These are phyloP conservation scores for Crepidodera aurea DNA, from an alignment of 2,888 invertebrate genomes.

Conservation along the genomic window DNA sequence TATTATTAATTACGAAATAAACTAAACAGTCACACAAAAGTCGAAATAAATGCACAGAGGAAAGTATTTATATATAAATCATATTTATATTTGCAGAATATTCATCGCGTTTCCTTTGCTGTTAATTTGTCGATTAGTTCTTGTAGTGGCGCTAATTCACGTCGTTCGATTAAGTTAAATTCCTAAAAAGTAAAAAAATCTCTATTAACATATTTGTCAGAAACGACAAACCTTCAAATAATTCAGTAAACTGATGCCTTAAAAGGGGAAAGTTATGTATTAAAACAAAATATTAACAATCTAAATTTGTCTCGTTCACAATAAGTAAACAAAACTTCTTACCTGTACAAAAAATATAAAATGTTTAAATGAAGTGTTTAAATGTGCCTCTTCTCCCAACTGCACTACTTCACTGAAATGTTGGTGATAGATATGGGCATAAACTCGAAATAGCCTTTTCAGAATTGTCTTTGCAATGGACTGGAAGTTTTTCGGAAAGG, in stretches of 20 bases:
- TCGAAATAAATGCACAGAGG: constrained; percentile 24
- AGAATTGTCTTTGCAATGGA: constrained; percentile 97
- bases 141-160: constrained; percentile 95
- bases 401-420: constrained; percentile 98
- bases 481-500: constrained; percentile 97
- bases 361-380: constrained; percentile 99
- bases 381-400: constrained; percentile 97
- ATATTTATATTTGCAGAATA: constrained; percentile 3
- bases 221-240: not conserved
- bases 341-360: constrained; percentile 68
- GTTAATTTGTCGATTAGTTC: constrained; percentile 97
- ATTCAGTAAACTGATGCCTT: too few species aligned
- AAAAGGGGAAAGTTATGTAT: too few species aligned
- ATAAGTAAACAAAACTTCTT: constrained; percentile 12
- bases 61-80: constrained; percentile 8
- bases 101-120: constrained; percentile 87
- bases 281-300: too few species aligned
- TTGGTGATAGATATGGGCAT: constrained; percentile 99
- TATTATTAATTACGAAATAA: constrained; percentile 1
- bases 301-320: too few species aligned
- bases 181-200: constrained; percentile 78
- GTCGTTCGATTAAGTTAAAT: constrained; percentile 94
- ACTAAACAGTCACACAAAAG: constrained; percentile 19
- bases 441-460: constrained; percentile 97
- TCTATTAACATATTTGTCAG: not conserved